A percentile compares a stretch with the other conserved stretches of the same genome.
Evolutionary conservation across 2,888 invertebrate species (phyloP).

Genomic region (Molorchus minor): DNA sequence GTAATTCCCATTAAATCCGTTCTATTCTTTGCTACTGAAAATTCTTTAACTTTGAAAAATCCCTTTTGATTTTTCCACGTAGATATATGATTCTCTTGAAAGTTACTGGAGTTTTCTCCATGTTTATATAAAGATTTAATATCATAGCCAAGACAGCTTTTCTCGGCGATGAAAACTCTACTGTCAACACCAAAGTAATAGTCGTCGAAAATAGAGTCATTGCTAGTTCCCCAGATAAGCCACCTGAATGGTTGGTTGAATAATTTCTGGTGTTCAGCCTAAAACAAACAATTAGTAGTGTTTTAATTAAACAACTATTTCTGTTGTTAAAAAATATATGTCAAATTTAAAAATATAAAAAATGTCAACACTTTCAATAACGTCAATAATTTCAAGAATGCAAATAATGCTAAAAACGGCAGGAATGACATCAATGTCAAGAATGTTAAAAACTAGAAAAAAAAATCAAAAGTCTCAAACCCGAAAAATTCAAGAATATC

Average conservation of each 20-base stretch:
- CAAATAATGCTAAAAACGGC: background rate
- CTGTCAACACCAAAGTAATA: constrained; percentile 47
- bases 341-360: background rate
- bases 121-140: constrained; percentile 48
- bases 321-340: background rate
- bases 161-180: constrained; percentile 44
- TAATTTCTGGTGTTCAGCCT: constrained; percentile 45
- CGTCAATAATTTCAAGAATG: background rate
- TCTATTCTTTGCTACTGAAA: constrained; percentile 27
- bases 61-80: constrained; percentile 29
- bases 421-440: background rate
- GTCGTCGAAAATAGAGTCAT: constrained; percentile 23
- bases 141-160: constrained; percentile 23
- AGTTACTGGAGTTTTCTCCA: constrained; percentile 23
- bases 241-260: constrained; percentile 49
- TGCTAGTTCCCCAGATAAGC: constrained; percentile 41
- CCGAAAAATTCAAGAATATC: too few species aligned
- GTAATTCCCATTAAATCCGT: constrained; percentile 45
- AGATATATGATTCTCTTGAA: constrained; percentile 33
- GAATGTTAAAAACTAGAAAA: too few species aligned
- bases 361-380: background rate
- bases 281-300: too few species aligned
- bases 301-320: background rate
- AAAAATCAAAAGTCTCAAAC: too few species aligned
- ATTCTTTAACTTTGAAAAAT: constrained; percentile 29